Conservation (phyloP, 2,113 vertebrate genomes). For the Leptobrachium ailaonicum region DNA sequence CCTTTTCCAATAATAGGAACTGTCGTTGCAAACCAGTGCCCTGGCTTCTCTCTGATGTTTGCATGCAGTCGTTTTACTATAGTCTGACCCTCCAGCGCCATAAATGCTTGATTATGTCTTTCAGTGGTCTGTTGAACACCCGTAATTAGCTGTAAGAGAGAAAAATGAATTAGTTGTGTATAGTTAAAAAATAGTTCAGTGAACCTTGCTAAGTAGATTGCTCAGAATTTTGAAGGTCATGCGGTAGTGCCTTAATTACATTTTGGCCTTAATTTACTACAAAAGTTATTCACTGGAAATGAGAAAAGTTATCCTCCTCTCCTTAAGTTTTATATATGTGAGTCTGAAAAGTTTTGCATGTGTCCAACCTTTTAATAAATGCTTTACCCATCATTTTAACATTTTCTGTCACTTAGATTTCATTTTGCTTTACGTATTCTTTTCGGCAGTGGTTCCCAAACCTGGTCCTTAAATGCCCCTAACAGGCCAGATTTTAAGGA, state of each 20-base stretch:
- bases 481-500: too few species aligned
- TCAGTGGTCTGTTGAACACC: constrained; percentile 95
- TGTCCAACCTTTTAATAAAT: neutral
- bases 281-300: constrained; percentile 42
- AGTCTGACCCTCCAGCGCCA: constrained; percentile 92
- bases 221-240: constrained; percentile 41
- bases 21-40: constrained; percentile 94
- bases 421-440: too few species aligned
- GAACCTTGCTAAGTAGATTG: constrained; percentile 39
- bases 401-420: neutral
- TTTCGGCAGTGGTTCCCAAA: too few species aligned
- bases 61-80: constrained; percentile 85
- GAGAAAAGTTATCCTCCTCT: constrained; percentile 34
- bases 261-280: constrained; percentile 32
- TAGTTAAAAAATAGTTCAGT: constrained; percentile 30
- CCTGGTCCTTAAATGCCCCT: too few species aligned
- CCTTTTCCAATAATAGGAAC: constrained; percentile 92
- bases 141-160: constrained; percentile 81
- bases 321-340: neutral
- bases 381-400: neutral
- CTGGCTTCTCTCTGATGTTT: constrained; percentile 82
- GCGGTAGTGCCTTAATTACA: constrained; percentile 28
- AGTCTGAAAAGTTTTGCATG: neutral
- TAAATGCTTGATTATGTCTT: constrained; percentile 94
- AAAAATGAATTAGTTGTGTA: constrained; percentile 48